Conservation (phyloP, 2,888 invertebrate genomes). For the Steinernema hermaphroditum region DNA sequence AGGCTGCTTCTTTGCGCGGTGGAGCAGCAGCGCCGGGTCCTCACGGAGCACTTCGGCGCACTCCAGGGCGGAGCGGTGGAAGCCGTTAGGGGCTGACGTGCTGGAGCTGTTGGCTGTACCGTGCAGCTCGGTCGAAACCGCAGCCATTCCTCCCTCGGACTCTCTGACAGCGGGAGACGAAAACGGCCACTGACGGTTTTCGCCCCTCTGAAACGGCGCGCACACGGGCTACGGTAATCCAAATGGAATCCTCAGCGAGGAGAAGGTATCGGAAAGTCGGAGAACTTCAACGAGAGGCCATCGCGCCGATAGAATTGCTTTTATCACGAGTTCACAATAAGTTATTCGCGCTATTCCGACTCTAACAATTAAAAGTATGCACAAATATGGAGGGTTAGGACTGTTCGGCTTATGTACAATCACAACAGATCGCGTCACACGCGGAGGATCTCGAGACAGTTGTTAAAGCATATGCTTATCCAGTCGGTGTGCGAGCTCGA, state of each 20-base stretch:
- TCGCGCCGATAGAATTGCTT: no score
- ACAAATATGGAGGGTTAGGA: neutral
- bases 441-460: conserved; percentile 91
- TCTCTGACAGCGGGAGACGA: neutral
- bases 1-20: neutral
- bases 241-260: no score
- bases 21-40: neutral
- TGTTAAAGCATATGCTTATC: conserved; percentile 99
- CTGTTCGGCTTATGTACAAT: conserved; percentile 1
- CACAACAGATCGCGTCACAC: conserved; percentile 74
- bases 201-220: neutral
- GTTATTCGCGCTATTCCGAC: neutral
- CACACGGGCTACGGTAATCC: no score
- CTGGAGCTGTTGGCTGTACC: neutral
- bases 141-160: conserved; percentile 9
- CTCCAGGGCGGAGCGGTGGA: neutral
- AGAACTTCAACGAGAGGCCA: no score
- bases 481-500: conserved; percentile 99
- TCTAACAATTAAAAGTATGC: neutral
- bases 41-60: conserved; percentile 11
- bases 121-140: neutral
- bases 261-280: neutral
- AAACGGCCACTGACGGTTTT: conserved; percentile 1
- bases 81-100: neutral
- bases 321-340: neutral